These are phyloP conservation scores for Drosophila dives DNA, from an alignment of 2,888 invertebrate genomes.

Conservation along the genomic window DNA sequence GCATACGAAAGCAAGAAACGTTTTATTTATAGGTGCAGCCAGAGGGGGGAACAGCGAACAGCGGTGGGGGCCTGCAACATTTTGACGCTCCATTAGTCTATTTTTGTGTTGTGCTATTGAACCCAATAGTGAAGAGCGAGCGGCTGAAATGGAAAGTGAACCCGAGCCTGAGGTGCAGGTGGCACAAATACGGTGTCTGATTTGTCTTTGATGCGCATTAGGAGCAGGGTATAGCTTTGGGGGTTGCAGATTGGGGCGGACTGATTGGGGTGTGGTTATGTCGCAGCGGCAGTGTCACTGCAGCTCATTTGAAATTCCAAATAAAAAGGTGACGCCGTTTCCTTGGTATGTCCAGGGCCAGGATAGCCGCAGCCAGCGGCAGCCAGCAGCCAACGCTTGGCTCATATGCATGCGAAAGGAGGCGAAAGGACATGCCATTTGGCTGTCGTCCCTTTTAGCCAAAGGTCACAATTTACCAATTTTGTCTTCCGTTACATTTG, in stretches of 20 bases:
- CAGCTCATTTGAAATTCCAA: slow-evolving; percentile 66
- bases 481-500: slow-evolving; percentile 38
- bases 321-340: slow-evolving; percentile 49
- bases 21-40: slow-evolving; percentile 64
- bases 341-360: slow-evolving; percentile 61
- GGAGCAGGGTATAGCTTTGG: not conserved
- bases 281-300: slow-evolving; percentile 39
- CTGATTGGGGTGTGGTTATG: not conserved
- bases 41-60: not conserved
- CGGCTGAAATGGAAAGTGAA: slow-evolving; percentile 52
- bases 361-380: slow-evolving; percentile 43
- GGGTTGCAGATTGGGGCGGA: not conserved
- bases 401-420: slow-evolving; percentile 47
- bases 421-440: slow-evolving; percentile 53
- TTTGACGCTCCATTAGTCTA: slow-evolving; percentile 64
- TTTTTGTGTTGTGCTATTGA: slow-evolving; percentile 75
- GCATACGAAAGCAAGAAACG: slow-evolving; percentile 61
- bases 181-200: slow-evolving; percentile 19
- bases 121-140: slow-evolving; percentile 53
- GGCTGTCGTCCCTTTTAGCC: slow-evolving; percentile 34
- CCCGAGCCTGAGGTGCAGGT: slow-evolving; percentile 15
- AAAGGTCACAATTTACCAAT: slow-evolving; percentile 54
- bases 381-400: slow-evolving; percentile 28
- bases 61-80: slow-evolving; percentile 13
- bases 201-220: slow-evolving; percentile 29